Evolutionary conservation across 2,888 invertebrate species (phyloP).

Genomic region (Carabus problematicus): DNA sequence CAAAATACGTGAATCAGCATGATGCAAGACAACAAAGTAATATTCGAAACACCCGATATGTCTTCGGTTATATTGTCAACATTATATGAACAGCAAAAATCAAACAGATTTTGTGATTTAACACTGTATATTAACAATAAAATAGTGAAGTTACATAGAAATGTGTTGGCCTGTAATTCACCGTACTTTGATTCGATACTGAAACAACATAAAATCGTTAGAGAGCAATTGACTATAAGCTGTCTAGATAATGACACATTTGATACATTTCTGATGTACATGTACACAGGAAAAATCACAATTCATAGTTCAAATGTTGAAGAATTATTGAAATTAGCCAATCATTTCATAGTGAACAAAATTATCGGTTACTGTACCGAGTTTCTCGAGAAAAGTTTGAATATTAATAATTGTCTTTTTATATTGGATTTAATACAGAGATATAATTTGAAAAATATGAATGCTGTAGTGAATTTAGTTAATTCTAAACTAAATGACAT

Average conservation of each 20-base stretch:
- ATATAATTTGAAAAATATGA: conserved; percentile 65
- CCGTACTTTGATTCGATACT: conserved; percentile 71
- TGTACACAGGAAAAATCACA: conserved; percentile 69
- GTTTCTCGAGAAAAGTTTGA: conserved; percentile 68
- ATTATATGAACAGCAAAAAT: conserved; percentile 62
- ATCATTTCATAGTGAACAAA: conserved; percentile 68
- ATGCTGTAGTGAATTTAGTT: conserved; percentile 65
- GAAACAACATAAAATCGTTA: conserved; percentile 62
- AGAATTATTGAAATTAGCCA: conserved; percentile 67
- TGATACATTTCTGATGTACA: conserved; percentile 66
- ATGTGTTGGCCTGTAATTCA: conserved; percentile 69
- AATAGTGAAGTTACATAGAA: conserved; percentile 67
- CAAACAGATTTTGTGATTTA: conserved; percentile 68
- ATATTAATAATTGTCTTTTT: conserved; percentile 68
- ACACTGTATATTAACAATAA: conserved; percentile 66
- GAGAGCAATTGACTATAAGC: conserved; percentile 64
- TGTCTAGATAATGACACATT: conserved; percentile 67
- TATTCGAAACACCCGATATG: conserved; percentile 56
- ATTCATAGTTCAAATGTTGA: conserved; percentile 68
- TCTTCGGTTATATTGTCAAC: conserved; percentile 56
- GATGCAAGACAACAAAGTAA: conserved; percentile 56
- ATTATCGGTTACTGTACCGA: conserved; percentile 70
- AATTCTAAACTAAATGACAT: conserved; percentile 62
- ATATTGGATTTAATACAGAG: conserved; percentile 67
- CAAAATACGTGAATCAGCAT: conserved; percentile 44